Percentiles rank a stretch among this genome's conserved stretches.
These are phyloP conservation scores for Crossaster papposus DNA, from an alignment of 53 echinoderm and acorn worm species.

Conservation along the genomic window DNA sequence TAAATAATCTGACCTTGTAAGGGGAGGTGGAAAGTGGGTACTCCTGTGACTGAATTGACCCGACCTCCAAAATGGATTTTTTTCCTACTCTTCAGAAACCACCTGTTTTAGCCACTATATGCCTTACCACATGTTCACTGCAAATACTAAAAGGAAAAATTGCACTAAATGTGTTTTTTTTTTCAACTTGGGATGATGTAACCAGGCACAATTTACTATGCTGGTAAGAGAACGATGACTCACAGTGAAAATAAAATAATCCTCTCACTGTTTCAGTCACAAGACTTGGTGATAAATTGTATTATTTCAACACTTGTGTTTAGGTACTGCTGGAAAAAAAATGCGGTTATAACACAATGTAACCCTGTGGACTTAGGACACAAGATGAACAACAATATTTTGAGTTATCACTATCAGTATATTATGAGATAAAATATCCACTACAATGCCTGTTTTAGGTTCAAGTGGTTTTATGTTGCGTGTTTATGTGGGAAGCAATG, in stretches of 20 bases:
- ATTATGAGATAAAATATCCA: not conserved
- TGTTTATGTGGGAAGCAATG: no score
- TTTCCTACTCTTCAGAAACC: slow-evolving; percentile 5
- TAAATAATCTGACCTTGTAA: slow-evolving; percentile 26
- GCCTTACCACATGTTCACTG: slow-evolving; percentile 9
- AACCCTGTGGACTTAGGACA: not conserved
- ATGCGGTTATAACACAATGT: not conserved
- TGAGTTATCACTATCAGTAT: not conserved
- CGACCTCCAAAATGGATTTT: slow-evolving; percentile 33
- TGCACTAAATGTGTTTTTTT: no score
- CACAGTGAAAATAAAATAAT: no score
- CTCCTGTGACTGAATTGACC: not conserved
- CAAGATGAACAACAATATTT: not conserved
- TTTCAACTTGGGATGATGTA: no score
- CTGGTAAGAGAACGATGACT: no score
- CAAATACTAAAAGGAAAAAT: not conserved
- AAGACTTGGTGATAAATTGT: no score
- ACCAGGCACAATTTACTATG: no score
- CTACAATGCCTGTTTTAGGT: not conserved
- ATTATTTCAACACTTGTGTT: not conserved
- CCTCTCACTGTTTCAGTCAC: not conserved
- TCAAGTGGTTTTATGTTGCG: no score
- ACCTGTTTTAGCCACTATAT: not conserved
- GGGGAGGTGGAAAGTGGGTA: not conserved
- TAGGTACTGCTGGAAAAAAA: not conserved